These are phyloP conservation scores for Loxodonta africana DNA, from an alignment of 2,113 vertebrate genomes.

Conservation along the genomic window DNA sequence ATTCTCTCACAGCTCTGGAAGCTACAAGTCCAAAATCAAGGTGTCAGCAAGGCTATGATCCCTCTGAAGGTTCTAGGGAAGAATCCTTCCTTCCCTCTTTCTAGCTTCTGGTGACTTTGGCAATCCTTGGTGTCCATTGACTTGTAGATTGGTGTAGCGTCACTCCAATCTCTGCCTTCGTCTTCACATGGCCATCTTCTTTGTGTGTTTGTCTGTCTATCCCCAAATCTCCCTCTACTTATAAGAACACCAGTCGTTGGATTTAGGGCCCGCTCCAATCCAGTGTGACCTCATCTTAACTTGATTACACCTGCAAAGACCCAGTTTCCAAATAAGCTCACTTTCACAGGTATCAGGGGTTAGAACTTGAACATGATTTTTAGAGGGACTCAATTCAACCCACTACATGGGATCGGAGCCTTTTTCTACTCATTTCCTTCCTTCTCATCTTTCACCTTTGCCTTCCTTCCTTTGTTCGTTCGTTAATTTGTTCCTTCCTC, in stretches of 20 bases:
- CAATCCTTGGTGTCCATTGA: background rate
- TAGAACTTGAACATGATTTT: background rate
- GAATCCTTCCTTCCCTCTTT: background rate
- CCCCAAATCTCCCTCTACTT: background rate
- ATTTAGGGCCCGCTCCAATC: background rate
- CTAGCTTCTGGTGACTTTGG: background rate
- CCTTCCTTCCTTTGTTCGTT: background rate
- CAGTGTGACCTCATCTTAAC: background rate
- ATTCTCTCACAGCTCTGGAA: background rate
- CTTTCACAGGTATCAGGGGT: background rate
- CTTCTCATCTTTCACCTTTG: background rate
- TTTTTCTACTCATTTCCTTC: background rate
- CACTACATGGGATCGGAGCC: background rate
- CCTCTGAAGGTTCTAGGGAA: background rate
- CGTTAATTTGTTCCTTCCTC: background rate
- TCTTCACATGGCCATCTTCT: background rate
- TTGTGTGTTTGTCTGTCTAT: background rate
- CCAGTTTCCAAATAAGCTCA: background rate
- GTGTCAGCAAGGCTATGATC: too few relatives aligned
- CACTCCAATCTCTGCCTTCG: too few relatives aligned
- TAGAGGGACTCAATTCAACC: background rate
- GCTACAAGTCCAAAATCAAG: background rate
- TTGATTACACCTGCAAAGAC: background rate
- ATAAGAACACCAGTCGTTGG: background rate
- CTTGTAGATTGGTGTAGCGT: background rate